These are phyloP conservation scores for Ammospiza maritima DNA, from an alignment of 2,797 vertebrate species.

Conservation along the genomic window DNA sequence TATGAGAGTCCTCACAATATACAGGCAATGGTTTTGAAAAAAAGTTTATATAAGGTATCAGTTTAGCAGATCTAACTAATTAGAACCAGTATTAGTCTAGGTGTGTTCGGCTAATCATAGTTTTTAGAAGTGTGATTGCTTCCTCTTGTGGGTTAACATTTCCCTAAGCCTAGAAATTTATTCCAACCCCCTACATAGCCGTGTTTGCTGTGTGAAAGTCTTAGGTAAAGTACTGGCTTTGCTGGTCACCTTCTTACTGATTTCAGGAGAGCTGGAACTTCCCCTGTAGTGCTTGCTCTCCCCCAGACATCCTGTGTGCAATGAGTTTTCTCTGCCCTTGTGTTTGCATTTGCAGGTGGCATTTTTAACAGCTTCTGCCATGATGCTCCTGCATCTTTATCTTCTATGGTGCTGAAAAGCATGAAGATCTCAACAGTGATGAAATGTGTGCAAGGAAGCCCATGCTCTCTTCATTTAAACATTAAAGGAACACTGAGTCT, in stretches of 20 bases:
- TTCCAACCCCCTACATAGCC: not conserved
- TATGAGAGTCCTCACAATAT: not conserved
- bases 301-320: not conserved
- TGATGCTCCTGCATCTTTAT: conserved; percentile 31
- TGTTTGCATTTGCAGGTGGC: conserved; percentile 55
- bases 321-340: not conserved
- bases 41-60: not conserved
- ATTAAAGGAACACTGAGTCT: conserved; percentile 65
- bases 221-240: not conserved
- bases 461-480: conserved; percentile 73
- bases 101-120: not conserved
- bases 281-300: not conserved
- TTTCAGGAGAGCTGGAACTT: not conserved
- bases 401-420: conserved; percentile 53
- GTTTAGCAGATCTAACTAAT: not conserved
- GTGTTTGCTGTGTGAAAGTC: not conserved
- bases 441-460: conserved; percentile 53
- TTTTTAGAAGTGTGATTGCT: not conserved
- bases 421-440: conserved; percentile 75
- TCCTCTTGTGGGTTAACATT: not conserved
- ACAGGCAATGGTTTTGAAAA: not conserved
- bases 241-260: not conserved
- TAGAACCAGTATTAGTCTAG: not conserved
- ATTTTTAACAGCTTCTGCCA: conserved; percentile 71
- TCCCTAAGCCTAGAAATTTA: not conserved